Conservation (phyloP, 2,113 vertebrate genomes). For the Lethenteron camtschaticum region DNA sequence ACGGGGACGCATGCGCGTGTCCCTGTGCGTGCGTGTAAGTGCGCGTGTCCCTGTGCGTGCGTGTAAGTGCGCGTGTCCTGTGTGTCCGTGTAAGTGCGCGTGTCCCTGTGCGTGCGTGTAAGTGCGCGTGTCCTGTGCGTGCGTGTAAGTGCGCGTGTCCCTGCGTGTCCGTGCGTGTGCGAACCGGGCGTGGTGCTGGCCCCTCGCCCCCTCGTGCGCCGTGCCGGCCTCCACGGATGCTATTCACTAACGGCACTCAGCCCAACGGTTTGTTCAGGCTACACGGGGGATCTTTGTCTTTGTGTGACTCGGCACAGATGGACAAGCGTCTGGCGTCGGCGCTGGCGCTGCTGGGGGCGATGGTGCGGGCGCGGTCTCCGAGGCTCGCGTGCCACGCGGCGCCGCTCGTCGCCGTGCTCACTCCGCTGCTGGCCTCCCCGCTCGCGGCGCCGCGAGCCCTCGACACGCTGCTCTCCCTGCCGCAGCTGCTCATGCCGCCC, state of each 20-base stretch:
- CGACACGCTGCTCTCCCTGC: constrained; percentile 45
- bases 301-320: constrained; percentile 29
- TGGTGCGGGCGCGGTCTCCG: constrained; percentile 34
- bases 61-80: too few species aligned
- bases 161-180: too few species aligned
- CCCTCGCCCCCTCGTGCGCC: not conserved
- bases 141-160: too few species aligned
- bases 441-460: constrained; percentile 56
- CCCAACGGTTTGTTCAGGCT: not conserved
- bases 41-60: too few species aligned
- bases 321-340: constrained; percentile 42
- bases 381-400: constrained; percentile 61
- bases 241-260: not conserved
- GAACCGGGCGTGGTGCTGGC: not conserved
- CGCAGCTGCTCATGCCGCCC: constrained; percentile 49
- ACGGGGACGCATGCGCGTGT: too few species aligned
- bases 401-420: constrained; percentile 35
- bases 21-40: too few species aligned
- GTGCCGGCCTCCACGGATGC: not conserved
- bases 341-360: constrained; percentile 39
- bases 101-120: not conserved
- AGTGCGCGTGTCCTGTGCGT: not conserved
- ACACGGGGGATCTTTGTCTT: not conserved
- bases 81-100: not conserved
- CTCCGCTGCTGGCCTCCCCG: constrained; percentile 61